phyloP scores from a whole-genome alignment of 2,797 vertebrate species.

The Rachycentron canadum region DNA sequence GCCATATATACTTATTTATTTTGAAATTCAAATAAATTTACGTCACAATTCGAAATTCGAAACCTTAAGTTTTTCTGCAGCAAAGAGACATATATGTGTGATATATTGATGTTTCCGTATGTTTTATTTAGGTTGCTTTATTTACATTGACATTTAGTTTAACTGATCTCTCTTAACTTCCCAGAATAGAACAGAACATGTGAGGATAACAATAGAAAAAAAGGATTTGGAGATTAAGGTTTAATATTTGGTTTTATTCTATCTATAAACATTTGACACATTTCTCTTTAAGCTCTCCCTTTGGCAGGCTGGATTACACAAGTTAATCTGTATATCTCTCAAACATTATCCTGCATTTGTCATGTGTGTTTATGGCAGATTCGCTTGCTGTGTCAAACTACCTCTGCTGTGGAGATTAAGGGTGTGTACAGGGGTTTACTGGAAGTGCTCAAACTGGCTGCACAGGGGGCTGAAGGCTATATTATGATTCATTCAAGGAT shows the following conservation, averaged over 20 bases:
- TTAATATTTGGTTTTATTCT: slow-evolving; percentile 82
- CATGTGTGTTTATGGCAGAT: slow-evolving; percentile 79
- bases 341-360: slow-evolving; percentile 84
- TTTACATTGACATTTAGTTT: slow-evolving; percentile 13
- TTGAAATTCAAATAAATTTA: background rate
- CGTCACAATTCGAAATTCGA: background rate
- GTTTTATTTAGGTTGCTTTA: slow-evolving; percentile 32
- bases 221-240: slow-evolving; percentile 66
- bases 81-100: background rate
- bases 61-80: background rate
- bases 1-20: background rate
- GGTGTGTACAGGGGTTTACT: slow-evolving; percentile 81
- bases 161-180: slow-evolving; percentile 26
- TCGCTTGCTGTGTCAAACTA: slow-evolving; percentile 77
- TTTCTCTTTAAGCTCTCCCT: slow-evolving; percentile 79
- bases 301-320: slow-evolving; percentile 83
- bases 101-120: background rate
- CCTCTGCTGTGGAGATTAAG: slow-evolving; percentile 84
- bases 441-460: slow-evolving; percentile 84
- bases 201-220: slow-evolving; percentile 53
- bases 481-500: slow-evolving; percentile 81
- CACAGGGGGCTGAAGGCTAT: slow-evolving; percentile 78
- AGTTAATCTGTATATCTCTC: slow-evolving; percentile 86
- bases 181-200: slow-evolving; percentile 55
- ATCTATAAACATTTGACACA: slow-evolving; percentile 82